Evolutionary conservation across 1,140 invertebrate species (phyloP).

Genomic region (Lucilia cuprina): DNA sequence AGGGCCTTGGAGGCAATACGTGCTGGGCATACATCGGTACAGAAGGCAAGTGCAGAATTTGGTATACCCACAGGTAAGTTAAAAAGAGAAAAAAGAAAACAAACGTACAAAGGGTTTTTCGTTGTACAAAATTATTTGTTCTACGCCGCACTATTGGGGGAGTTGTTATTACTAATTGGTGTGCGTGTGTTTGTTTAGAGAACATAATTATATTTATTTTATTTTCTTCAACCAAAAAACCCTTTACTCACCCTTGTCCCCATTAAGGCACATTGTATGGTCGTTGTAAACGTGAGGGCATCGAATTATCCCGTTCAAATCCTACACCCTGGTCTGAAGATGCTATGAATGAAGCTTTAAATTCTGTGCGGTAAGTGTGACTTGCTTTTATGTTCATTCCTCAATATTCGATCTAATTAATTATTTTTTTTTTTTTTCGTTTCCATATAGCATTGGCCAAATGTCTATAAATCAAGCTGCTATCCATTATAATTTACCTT

Average conservation of each 20-base stretch:
- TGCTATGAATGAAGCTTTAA: slow-evolving; percentile 86
- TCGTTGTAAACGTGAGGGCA: slow-evolving; percentile 85
- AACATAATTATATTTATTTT: neutral
- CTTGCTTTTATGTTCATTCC: neutral
- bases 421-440: slow-evolving; percentile 36
- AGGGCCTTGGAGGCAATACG: slow-evolving; percentile 83
- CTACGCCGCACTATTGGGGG: neutral
- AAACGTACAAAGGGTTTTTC: neutral
- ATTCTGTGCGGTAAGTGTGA: slow-evolving; percentile 77
- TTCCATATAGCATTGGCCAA: slow-evolving; percentile 75
- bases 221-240: neutral
- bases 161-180: too few relatives aligned
- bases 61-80: slow-evolving; percentile 78
- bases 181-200: too few relatives aligned
- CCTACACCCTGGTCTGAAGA: slow-evolving; percentile 89
- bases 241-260: neutral
- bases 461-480: slow-evolving; percentile 94
- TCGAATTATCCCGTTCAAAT: slow-evolving; percentile 83
- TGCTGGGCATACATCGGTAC: slow-evolving; percentile 82
- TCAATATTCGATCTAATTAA: neutral
- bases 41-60: slow-evolving; percentile 82
- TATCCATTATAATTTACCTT: slow-evolving; percentile 90
- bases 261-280: slow-evolving; percentile 80
- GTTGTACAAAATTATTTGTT: neutral
- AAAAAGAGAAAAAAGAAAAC: neutral